Evolutionary conservation across 2,888 invertebrate species (phyloP).

Genomic region (Fabriciana adippe): DNA sequence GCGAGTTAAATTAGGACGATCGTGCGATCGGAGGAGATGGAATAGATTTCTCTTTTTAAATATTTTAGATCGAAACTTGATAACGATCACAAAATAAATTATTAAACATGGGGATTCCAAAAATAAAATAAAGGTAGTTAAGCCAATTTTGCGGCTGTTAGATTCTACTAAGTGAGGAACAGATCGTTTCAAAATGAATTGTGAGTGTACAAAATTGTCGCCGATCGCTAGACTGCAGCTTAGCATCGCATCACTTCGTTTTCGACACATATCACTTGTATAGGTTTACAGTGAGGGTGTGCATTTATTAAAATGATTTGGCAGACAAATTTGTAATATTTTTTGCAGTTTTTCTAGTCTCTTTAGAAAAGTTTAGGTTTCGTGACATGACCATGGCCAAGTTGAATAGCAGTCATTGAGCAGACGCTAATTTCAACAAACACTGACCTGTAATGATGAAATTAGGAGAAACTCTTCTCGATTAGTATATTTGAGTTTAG

Average conservation of each 20-base stretch:
- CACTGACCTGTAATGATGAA: conserved; percentile 1
- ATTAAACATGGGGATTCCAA: conserved; percentile 31
- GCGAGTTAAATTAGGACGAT: conserved; percentile 46
- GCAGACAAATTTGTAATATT: conserved; percentile 60
- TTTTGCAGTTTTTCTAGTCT: conserved; percentile 81
- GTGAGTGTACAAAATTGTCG: conserved; percentile 33
- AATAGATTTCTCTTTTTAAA: conserved; percentile 49
- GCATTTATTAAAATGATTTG: conserved; percentile 54
- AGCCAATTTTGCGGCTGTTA: conserved; percentile 3
- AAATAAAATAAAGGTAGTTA: not conserved
- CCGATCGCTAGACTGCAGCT: conserved; percentile 49
- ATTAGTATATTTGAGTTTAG: conserved; percentile 7
- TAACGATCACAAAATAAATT: conserved; percentile 59
- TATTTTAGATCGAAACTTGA: conserved; percentile 43
- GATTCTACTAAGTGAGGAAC: conserved; percentile 6
- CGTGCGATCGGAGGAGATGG: conserved; percentile 23
- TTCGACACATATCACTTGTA: conserved; percentile 69
- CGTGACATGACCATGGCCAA: conserved; percentile 54
- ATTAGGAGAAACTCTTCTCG: not conserved
- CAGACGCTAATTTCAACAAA: conserved; percentile 8
- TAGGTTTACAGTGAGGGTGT: conserved; percentile 46
- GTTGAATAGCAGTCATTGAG: conserved; percentile 12
- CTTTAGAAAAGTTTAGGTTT: conserved; percentile 60
- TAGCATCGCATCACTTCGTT: conserved; percentile 49
- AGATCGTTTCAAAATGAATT: conserved; percentile 1